Percentiles rank a stretch among this genome's conserved stretches.
These are phyloP conservation scores for Corynorhinus townsendii DNA, from an alignment of 2,113 vertebrate species.

Conservation along the genomic window DNA sequence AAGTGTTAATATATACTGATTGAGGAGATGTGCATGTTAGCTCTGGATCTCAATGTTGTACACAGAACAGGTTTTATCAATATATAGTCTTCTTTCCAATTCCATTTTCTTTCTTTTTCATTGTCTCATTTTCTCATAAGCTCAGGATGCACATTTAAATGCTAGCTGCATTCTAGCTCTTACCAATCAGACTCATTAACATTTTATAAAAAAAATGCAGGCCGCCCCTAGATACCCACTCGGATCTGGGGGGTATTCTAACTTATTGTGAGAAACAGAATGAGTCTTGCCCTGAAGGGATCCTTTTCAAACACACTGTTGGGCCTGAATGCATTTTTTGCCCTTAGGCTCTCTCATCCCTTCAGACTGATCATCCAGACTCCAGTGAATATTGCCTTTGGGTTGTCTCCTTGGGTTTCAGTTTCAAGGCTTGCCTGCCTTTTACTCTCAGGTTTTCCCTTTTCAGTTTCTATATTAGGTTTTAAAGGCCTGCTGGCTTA, in stretches of 20 bases:
- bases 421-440: constrained; percentile 62
- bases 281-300: constrained; percentile 71
- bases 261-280: constrained; percentile 57
- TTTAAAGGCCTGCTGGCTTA: constrained; percentile 65
- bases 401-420: constrained; percentile 70
- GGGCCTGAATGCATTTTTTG: constrained; percentile 60
- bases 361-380: constrained; percentile 71
- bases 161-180: background rate
- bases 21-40: background rate
- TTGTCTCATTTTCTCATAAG: constrained; percentile 35
- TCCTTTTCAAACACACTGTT: constrained; percentile 68
- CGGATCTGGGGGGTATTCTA: constrained; percentile 30
- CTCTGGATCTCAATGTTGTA: background rate
- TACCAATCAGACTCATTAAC: constrained; percentile 53
- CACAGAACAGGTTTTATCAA: background rate
- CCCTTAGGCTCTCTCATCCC: constrained; percentile 56
- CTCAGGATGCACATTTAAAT: constrained; percentile 60
- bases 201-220: constrained; percentile 38
- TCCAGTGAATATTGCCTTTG: constrained; percentile 69
- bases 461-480: constrained; percentile 55
- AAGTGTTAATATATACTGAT: background rate
- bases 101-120: background rate
- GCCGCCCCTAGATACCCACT: background rate
- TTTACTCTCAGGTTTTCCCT: constrained; percentile 57
- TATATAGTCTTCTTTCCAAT: background rate